Conservation (phyloP, 2,888 invertebrate genomes). For the Coronaproctus castanopsis region DNA sequence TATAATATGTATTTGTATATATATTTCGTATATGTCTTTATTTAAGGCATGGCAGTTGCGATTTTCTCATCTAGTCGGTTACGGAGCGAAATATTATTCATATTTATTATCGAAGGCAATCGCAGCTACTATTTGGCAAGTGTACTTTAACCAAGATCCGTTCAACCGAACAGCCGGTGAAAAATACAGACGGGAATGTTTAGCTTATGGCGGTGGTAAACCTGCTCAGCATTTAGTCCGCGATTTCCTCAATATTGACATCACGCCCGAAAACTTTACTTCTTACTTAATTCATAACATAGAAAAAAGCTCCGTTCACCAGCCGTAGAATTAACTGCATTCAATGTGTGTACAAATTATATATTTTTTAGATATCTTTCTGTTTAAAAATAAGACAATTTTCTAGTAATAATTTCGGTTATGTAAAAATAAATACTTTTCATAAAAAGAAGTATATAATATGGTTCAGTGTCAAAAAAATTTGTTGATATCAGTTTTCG, state of each 20-base stretch:
- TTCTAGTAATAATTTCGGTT: too few species aligned
- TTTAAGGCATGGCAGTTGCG: conserved; percentile 76
- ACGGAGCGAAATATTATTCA: conserved; percentile 96
- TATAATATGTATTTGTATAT: too few species aligned
- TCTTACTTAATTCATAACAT: background rate
- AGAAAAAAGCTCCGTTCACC: too few species aligned
- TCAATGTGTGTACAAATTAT: background rate
- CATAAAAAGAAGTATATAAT: too few species aligned
- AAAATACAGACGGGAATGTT: conserved; percentile 48
- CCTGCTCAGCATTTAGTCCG: conserved; percentile 57
- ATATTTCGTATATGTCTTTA: too few species aligned
- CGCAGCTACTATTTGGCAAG: conserved; percentile 82
- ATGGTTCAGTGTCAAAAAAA: too few species aligned
- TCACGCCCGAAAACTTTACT: conserved; percentile 35
- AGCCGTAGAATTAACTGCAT: too few species aligned
- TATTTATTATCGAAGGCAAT: conserved; percentile 87
- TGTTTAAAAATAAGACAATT: too few species aligned
- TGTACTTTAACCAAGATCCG: conserved; percentile 58
- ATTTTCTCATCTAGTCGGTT: conserved; percentile 90
- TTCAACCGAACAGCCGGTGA: conserved; percentile 58
- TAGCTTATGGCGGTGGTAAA: conserved; percentile 71
- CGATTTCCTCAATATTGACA: conserved; percentile 53
- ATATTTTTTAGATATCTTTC: conserved; percentile 18
- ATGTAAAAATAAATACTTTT: too few species aligned
- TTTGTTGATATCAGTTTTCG: too few species aligned